Base-by-base conservation (phyloP, 2,888 invertebrate genomes). In the Rutpela maculata region DNA sequence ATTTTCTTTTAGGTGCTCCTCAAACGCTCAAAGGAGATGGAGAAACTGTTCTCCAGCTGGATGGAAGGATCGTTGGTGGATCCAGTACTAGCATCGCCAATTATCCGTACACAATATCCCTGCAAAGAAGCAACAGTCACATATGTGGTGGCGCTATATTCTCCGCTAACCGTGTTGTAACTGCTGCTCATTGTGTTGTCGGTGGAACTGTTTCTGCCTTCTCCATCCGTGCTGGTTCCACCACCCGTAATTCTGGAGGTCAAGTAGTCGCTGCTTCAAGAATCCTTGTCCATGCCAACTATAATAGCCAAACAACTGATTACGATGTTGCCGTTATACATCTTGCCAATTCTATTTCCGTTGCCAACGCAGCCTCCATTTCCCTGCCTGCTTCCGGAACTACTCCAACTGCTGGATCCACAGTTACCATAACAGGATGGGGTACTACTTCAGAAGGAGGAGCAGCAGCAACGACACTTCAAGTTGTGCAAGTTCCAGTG, bases 111-210 rank as follows among this genome's bases (percentile, higher is more conserved):
- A 79, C 81, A 70, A 78, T 80, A 0, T 82, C 84, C 0, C 17
- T 84, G 10, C 76, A 80, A 56, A 80, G 78, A 65, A 55, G 70
- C 12, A 70, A 77, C 11, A 50, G 70, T 9, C 84, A 84, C 74
- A 57, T 67, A 1, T 84, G 84, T 71, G 84, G 83, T 22, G 82
- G 79, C 19, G 76, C 82, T 9, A 74, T 84, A 1, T 80, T 84
- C 68, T 73, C 78, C 1, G 31, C 73, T 17, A 78, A 56, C 60
- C 83, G 83, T 81, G 74, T 78, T 0, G 11, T 84, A 17, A 82
- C 82, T n/a, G 84, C 84, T 17, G 84, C 84, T 35, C 84, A 85
- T 69, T 85, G 84, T 72, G 65, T 78, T 11, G 66, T 43, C 22
- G 68, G 74, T 12, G 59, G 50, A 6, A 65, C 62, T n/a, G 63